phyloP scores from a whole-genome alignment of 2,888 invertebrate genomes.

The Neoitamus cyanurus region DNA sequence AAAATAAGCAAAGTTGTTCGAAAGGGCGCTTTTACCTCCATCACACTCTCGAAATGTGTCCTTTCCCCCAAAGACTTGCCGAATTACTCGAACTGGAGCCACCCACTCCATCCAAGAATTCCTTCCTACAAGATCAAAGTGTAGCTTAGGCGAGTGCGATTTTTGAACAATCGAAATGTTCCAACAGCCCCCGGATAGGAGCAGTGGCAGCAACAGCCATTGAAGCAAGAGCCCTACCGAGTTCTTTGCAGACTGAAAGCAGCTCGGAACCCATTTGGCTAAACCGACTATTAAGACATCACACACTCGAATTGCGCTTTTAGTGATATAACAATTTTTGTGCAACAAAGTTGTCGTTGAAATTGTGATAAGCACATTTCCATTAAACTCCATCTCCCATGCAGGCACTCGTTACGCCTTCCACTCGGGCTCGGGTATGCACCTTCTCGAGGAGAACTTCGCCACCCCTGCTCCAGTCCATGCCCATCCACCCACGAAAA shows the following conservation, averaged over 20 bases:
- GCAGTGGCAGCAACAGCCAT: neutral
- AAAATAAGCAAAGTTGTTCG: neutral
- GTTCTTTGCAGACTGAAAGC: neutral
- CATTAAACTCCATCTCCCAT: slow-evolving; percentile 33
- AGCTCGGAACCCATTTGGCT: slow-evolving; percentile 21
- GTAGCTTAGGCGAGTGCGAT: neutral
- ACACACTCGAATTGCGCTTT: slow-evolving; percentile 30
- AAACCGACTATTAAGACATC: slow-evolving; percentile 37
- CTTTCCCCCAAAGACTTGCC: neutral
- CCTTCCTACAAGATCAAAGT: neutral
- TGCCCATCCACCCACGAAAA: neutral
- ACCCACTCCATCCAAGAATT: neutral
- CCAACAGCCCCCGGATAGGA: neutral
- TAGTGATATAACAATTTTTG: slow-evolving; percentile 20
- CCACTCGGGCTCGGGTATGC: neutral
- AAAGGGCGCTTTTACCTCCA: neutral
- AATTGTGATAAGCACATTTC: slow-evolving; percentile 38
- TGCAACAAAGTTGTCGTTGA: slow-evolving; percentile 23
- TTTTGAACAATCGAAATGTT: slow-evolving; percentile 25
- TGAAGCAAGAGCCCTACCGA: neutral
- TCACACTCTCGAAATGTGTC: neutral
- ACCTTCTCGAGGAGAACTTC: neutral
- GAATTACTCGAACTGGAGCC: neutral
- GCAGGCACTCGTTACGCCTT: slow-evolving; percentile 10
- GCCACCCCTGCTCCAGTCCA: neutral